Conservation (phyloP, 2,113 vertebrate genomes). For the Bubo scandiacus region DNA sequence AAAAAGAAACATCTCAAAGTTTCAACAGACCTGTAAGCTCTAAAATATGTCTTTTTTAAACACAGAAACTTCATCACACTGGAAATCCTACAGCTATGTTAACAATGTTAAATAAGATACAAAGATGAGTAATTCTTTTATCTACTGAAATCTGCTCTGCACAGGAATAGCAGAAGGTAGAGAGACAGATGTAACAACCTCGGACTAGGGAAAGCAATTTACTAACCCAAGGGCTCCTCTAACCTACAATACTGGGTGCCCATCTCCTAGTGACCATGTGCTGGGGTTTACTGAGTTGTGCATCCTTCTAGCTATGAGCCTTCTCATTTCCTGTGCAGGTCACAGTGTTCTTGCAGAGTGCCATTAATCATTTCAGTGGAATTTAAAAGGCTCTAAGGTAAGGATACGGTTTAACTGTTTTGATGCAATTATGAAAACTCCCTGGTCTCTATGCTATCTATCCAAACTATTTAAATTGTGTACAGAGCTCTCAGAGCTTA, state of each 20-base stretch:
- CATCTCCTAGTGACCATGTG: not conserved
- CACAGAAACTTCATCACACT: slow-evolving; percentile 20
- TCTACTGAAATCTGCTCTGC: not conserved
- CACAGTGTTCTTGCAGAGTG: not conserved
- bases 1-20: not conserved
- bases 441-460: not conserved
- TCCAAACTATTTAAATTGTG: not conserved
- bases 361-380: not conserved
- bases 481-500: slow-evolving; percentile 48
- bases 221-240: not conserved
- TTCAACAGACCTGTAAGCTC: slow-evolving; percentile 26
- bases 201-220: not conserved
- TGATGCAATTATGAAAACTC: not conserved
- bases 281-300: not conserved
- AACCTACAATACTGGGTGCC: not conserved
- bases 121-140: not conserved
- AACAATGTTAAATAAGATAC: slow-evolving; percentile 26
- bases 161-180: not conserved
- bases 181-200: not conserved
- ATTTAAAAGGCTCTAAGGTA: not conserved
- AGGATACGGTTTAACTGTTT: not conserved
- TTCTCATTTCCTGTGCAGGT: not conserved
- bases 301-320: not conserved
- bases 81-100: not conserved
- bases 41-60: not conserved